Percentiles rank a stretch among this genome's conserved stretches.
These are phyloP conservation scores for Caradrina kadenii DNA, from an alignment of 2,888 invertebrate species.

Conservation along the genomic window DNA sequence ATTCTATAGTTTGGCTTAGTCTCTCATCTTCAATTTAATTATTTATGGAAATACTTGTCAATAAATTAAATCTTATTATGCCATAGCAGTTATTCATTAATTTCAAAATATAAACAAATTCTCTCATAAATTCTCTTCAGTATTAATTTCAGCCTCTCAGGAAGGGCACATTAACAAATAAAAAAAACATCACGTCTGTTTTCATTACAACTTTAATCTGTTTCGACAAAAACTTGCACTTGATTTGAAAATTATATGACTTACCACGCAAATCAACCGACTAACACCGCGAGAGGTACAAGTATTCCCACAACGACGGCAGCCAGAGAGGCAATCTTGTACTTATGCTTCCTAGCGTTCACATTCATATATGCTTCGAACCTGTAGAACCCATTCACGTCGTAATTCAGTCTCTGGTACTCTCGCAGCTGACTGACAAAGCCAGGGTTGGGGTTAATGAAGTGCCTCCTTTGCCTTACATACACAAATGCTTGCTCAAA, in stretches of 20 bases:
- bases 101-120: slow-evolving; percentile 24
- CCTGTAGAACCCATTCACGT: slow-evolving; percentile 78
- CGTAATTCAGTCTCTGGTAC: slow-evolving; percentile 81
- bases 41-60: slow-evolving; percentile 2
- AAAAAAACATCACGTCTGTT: slow-evolving; percentile 19
- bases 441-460: slow-evolving; percentile 98
- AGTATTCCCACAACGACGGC: slow-evolving; percentile 80
- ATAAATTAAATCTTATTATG: not conserved
- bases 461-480: slow-evolving; percentile 95
- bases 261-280: slow-evolving; percentile 71
- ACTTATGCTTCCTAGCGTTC: slow-evolving; percentile 82
- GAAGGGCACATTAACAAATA: not conserved
- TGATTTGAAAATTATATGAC: slow-evolving; percentile 30
- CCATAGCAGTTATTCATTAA: not conserved
- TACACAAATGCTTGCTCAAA: slow-evolving; percentile 96
- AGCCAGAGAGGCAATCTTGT: slow-evolving; percentile 82
- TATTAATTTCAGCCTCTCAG: not conserved
- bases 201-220: slow-evolving; percentile 47
- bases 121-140: not conserved
- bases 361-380: slow-evolving; percentile 84
- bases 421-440: slow-evolving; percentile 98
- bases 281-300: slow-evolving; percentile 81
- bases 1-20: not conserved
- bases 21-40: slow-evolving; percentile 3
- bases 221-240: slow-evolving; percentile 57